A percentile compares a stretch with the other conserved stretches of the same genome.
Evolutionary conservation across 2,797 vertebrate species (phyloP).

Genomic region (Tarsius wallacei): DNA sequence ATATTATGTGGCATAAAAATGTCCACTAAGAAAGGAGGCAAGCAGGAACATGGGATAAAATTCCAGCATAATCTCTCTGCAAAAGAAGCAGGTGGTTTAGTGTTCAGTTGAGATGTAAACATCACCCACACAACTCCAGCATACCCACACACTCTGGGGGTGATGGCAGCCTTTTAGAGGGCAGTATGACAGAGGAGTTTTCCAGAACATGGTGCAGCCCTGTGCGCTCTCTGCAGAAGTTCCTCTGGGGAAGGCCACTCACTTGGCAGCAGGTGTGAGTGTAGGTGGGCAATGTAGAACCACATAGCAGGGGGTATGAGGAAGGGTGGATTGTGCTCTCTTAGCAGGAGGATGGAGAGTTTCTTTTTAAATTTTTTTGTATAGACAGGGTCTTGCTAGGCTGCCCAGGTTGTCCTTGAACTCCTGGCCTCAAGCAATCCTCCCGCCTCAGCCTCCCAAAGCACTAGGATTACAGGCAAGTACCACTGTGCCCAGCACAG

Average conservation of each 20-base stretch:
- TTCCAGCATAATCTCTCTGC: neutral
- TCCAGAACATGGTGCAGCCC: neutral
- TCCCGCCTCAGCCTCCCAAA: too few relatives aligned
- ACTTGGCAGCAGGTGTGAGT: rapidly evolving
- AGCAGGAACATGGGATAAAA: neutral
- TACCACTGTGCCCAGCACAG: too few relatives aligned
- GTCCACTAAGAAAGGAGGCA: neutral
- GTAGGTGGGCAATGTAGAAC: rapidly evolving
- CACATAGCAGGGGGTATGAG: rapidly evolving
- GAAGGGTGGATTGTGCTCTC: rapidly evolving
- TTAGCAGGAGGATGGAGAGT: too few relatives aligned
- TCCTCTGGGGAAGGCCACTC: neutral
- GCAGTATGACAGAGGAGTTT: rapidly evolving
- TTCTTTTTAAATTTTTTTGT: too few relatives aligned
- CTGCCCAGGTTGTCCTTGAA: too few relatives aligned
- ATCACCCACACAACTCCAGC: too few relatives aligned
- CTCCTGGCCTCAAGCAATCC: too few relatives aligned
- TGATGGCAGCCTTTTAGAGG: neutral
- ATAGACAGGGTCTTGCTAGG: too few relatives aligned
- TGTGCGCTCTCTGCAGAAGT: rapidly evolving
- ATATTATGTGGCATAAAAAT: rapidly evolving
- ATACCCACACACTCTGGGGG: neutral
- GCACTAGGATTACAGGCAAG: too few relatives aligned
- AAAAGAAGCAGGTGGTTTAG: neutral
- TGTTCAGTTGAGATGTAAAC: rapidly evolving